Percentiles rank a stretch among this genome's conserved stretches.
Conservation (phyloP, 2,797 vertebrate species). For the Tadarida brasiliensis region DNA sequence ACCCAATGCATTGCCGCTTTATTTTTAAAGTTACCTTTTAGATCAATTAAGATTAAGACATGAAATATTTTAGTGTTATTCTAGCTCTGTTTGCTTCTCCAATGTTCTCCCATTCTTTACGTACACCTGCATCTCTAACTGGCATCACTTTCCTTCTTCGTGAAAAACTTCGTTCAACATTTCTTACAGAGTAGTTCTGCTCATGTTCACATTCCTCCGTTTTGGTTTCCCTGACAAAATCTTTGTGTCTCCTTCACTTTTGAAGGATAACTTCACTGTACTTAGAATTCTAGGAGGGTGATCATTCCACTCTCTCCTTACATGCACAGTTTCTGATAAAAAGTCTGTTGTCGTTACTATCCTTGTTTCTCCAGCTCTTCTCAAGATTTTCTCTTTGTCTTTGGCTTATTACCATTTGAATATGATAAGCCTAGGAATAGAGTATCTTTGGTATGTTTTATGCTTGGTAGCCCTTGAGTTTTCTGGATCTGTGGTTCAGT, state of each 20-base stretch:
- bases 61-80: not conserved
- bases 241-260: not conserved
- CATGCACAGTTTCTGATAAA: not conserved
- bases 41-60: constrained; percentile 6
- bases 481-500: not conserved
- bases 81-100: not conserved
- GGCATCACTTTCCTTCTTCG: not conserved
- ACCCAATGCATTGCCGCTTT: not conserved
- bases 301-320: not conserved
- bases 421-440: not conserved
- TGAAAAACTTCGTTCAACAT: not conserved
- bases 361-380: not conserved
- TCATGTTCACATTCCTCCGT: not conserved
- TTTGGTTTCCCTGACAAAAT: constrained; percentile 28
- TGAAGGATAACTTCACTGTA: not conserved
- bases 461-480: not conserved
- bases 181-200: not conserved
- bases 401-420: not conserved
- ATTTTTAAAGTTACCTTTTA: constrained; percentile 31
- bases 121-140: not conserved
- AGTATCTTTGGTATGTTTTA: not conserved
- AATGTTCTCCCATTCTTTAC: not conserved
- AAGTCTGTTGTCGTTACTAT: not conserved
- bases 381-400: not conserved
- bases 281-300: not conserved